These are phyloP conservation scores for Bothrops jararaca DNA, from an alignment of 2,113 vertebrate genomes.

Conservation along the genomic window DNA sequence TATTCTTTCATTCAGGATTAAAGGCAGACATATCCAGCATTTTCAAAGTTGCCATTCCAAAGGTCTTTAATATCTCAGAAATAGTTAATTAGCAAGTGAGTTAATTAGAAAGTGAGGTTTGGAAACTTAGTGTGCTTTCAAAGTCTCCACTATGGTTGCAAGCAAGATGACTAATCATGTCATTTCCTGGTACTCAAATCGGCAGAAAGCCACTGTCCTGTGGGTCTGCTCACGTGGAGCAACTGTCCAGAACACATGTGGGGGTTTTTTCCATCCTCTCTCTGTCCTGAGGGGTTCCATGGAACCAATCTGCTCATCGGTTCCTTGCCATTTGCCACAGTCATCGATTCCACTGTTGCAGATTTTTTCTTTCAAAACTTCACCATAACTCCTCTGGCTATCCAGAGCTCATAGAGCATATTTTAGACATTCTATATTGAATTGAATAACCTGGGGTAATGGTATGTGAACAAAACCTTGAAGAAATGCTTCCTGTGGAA, in stretches of 20 bases:
- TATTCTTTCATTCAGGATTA: neutral
- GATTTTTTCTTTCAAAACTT: neutral
- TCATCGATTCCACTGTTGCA: neutral
- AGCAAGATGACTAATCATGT: neutral
- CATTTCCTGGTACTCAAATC: neutral
- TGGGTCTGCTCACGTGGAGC: neutral
- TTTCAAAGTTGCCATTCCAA: neutral
- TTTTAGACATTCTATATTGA: neutral
- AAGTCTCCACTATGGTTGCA: neutral
- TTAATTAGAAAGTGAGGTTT: neutral
- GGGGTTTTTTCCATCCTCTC: neutral
- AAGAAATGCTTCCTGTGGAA: neutral
- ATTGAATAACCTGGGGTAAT: neutral
- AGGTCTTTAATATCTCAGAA: neutral
- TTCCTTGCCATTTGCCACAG: neutral
- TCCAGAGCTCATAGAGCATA: neutral
- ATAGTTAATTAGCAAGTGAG: neutral
- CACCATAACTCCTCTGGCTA: neutral
- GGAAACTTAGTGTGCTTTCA: neutral
- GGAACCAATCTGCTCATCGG: neutral
- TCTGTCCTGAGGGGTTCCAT: neutral
- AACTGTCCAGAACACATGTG: neutral
- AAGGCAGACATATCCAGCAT: neutral
- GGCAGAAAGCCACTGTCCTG: neutral
- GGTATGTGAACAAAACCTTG: neutral